These are phyloP conservation scores for Pristionchus fissidentatus DNA, from an alignment of 2,888 invertebrate genomes.

Conservation along the genomic window DNA sequence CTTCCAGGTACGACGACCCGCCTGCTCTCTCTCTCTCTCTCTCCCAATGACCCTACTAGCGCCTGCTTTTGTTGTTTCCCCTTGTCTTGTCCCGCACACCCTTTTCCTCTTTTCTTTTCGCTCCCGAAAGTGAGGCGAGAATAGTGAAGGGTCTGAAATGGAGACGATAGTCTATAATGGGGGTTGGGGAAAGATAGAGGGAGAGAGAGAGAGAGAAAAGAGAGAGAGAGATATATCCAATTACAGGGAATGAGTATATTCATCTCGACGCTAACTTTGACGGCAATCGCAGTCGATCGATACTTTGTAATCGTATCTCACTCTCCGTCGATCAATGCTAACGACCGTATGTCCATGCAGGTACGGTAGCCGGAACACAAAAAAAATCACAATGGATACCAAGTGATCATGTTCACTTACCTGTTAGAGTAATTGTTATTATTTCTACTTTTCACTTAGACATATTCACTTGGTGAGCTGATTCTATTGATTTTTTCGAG, in stretches of 20 bases:
- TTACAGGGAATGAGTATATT: conserved; percentile 89
- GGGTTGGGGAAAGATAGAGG: background rate
- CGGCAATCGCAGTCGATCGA: conserved; percentile 96
- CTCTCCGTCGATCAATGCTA: conserved; percentile 78
- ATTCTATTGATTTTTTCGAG: background rate
- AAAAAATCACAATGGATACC: background rate
- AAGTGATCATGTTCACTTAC: background rate
- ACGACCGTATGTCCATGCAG: conserved; percentile 91
- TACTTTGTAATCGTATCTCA: conserved; percentile 96
- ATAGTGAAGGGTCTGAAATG: conserved; percentile 12
- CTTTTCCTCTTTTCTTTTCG: background rate
- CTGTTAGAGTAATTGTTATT: background rate
- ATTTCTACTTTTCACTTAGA: background rate
- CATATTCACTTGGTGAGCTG: background rate
- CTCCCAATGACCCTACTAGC: background rate
- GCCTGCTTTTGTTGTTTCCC: background rate
- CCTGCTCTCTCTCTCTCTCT: background rate
- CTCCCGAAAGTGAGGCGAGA: too few relatives aligned
- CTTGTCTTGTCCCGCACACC: too few relatives aligned
- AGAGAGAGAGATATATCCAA: background rate
- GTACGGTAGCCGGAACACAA: conserved; percentile 80
- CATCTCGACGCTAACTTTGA: conserved; percentile 95
- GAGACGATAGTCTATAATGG: background rate
- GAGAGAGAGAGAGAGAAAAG: background rate
- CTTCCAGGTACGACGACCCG: conserved; percentile 79